Base-by-base conservation (phyloP, 2,888 invertebrate genomes). In the Aethes cnicana region DNA sequence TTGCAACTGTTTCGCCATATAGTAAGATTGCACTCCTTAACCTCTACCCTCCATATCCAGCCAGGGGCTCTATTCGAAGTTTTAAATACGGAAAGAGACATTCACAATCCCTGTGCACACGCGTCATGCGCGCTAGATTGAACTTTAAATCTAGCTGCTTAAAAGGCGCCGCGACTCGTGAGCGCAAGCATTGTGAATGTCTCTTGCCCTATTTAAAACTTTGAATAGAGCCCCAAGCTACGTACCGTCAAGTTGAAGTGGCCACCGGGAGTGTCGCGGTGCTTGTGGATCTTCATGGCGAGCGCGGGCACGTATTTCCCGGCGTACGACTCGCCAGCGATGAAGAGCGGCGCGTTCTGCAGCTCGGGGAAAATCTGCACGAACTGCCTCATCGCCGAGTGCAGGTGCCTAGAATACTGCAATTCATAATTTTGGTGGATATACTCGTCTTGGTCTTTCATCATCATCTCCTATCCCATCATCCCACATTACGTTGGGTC, bases 271-370 rank as follows among this genome's bases (percentile, higher is more conserved):
- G 46, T 48, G 25, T 69, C 62, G 55, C 74, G 87, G 28, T 80
- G 74, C 26, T 69, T 71, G 59, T 91, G 91, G 37, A 92, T 91
- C 61, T 91, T 86, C 64, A 88, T 84, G 0, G 90, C 92, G 30
- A 94, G 77, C 0, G 92, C 91, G 0, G 93, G 91, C 3, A 90
- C 87, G 55, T 91, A 90, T 64, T 91, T 90, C 58, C 93, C 93
- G 3, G 91, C 93, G 68, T 92, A 93, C 0, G 92, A 92, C 75
- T 94, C 94, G 5, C 94, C 94, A 1, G 92, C 91, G 0, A 93
- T 75, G 72, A 89, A 94, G 58, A 94, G 85, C 1, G 92, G 92
- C 23, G 90, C 91, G 3, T 66, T 57, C 57, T 85, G 83, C 23
- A 92, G 81, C 56, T 92, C 90, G 0, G 92, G 91, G 72, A 93